Evolutionary conservation across 2,113 vertebrate species (phyloP).

Genomic region (Gorsachius goisagi): DNA sequence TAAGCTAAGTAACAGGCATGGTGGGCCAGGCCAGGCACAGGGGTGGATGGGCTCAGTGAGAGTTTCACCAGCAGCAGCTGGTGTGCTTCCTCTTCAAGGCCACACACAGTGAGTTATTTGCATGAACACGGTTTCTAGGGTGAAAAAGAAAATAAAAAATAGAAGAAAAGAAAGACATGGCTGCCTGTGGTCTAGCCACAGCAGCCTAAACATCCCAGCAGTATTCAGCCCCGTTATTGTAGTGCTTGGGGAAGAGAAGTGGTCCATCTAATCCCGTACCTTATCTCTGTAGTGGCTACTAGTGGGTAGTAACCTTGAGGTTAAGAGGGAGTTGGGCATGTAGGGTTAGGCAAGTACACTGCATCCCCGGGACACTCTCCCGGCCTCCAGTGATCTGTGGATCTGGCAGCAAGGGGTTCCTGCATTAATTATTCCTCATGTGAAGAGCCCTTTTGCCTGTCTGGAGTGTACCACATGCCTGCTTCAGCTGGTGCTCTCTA

Average conservation of each 20-base stretch:
- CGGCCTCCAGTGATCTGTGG: not conserved
- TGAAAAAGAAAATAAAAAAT: accelerated
- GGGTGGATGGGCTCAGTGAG: not conserved
- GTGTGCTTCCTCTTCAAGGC: not conserved
- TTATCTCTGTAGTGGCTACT: not conserved
- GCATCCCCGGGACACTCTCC: not conserved
- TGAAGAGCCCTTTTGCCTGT: not conserved
- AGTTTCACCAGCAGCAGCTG: not conserved
- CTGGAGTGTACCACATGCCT: not conserved
- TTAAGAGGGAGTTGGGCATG: not conserved
- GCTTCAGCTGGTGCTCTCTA: not conserved
- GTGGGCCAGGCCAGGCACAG: not conserved
- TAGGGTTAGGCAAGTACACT: not conserved
- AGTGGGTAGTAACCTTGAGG: not conserved
- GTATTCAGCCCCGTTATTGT: not conserved
- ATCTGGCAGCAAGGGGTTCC: not conserved
- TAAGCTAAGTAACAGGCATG: not conserved
- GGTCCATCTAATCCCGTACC: not conserved
- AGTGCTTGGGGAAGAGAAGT: not conserved
- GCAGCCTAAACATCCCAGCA: not conserved
- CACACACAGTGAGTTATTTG: not conserved
- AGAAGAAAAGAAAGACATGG: not conserved
- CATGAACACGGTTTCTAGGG: not conserved
- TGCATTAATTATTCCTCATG: not conserved
- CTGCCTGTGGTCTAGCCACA: not conserved